Evolutionary conservation across 1,140 invertebrate species (phyloP), one percentile per base, ranked within the genome.

Genomic region (Reticulitermes speratus): DNA sequence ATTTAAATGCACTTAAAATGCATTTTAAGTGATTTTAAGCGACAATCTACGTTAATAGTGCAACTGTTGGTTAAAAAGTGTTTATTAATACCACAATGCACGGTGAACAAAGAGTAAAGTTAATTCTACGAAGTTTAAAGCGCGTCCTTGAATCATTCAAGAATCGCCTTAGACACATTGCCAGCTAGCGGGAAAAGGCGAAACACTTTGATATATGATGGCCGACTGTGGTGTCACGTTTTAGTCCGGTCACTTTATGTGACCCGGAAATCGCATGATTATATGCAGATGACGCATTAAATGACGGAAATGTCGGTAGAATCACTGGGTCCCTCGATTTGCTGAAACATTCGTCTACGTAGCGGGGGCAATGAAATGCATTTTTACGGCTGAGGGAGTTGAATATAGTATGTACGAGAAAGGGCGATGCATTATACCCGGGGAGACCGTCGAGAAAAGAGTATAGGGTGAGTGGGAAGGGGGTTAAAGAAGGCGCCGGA

Each of bases 401-500:
- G 83, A 45, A 84, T 84, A 52, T 44, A 52, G 44, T 52, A 45
- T 8, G 83, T 52, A 30, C 25, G 32, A 44, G 83, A 84, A 32
- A 44, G 83, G 48, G 83, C 44, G 83, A 84, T 84, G 44, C 83
- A 45, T 84, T 84, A 52, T 52, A 84, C 83, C 19, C 83, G 6
- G 83, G 83, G 32, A 38, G 82, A 55, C 52, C 0, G 16, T 19
- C 1, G 52, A 55, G 52, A 55, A 55, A 55, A 55, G 48, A 85
- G 48, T 32, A 25, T 32, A 69, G 85, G 9, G 44, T 44, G 75
- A 48, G 44, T 25, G 48, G 30, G 16, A n/a, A 19, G n/a, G 65
- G 45, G 75, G 75, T 48, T 86, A 86, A 86, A 86, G 85, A 86
- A 86, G 85, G 85, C 85, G 85, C 85, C 85, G 85, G 85, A 86